phyloP scores from a whole-genome alignment of 2,888 invertebrate species.

The Dynastes maya region DNA sequence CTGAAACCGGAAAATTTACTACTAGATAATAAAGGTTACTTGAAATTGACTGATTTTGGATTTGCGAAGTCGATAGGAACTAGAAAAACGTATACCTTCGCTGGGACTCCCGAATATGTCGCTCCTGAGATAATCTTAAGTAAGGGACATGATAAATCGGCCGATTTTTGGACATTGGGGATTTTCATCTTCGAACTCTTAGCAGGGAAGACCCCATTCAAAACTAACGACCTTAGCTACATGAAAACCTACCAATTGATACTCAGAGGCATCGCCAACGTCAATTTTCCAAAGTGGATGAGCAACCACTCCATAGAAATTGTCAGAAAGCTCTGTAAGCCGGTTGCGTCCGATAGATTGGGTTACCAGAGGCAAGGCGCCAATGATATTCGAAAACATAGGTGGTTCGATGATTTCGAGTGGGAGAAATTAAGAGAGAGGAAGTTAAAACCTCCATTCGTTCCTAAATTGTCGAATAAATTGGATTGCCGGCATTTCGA shows the following conservation, averaged over 20 bases:
- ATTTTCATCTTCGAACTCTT: slow-evolving; percentile 89
- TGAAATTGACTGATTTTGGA: slow-evolving; percentile 95
- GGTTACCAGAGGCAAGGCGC: slow-evolving; percentile 91
- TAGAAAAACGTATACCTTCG: slow-evolving; percentile 93
- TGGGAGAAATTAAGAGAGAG: slow-evolving; percentile 86
- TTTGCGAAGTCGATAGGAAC: slow-evolving; percentile 89
- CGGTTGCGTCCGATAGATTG: slow-evolving; percentile 88
- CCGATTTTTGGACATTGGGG: slow-evolving; percentile 95
- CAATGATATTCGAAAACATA: slow-evolving; percentile 86
- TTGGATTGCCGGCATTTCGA: slow-evolving; percentile 88
- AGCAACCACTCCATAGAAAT: slow-evolving; percentile 85
- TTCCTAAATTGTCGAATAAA: slow-evolving; percentile 78
- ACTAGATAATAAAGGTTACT: slow-evolving; percentile 86
- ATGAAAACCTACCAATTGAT: slow-evolving; percentile 96
- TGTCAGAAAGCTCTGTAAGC: slow-evolving; percentile 87
- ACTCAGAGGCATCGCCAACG: slow-evolving; percentile 90
- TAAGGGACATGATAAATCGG: slow-evolving; percentile 85
- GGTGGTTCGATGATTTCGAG: slow-evolving; percentile 93
- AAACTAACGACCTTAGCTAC: slow-evolving; percentile 84
- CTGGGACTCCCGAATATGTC: slow-evolving; percentile 93
- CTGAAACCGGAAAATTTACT: slow-evolving; percentile 95
- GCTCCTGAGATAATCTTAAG: slow-evolving; percentile 92
- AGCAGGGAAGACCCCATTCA: slow-evolving; percentile 89
- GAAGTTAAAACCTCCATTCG: slow-evolving; percentile 82
- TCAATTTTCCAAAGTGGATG: slow-evolving; percentile 82